Evolutionary conservation across 2,797 vertebrate genomes (phyloP).

Genomic region (Psittacula echo): DNA sequence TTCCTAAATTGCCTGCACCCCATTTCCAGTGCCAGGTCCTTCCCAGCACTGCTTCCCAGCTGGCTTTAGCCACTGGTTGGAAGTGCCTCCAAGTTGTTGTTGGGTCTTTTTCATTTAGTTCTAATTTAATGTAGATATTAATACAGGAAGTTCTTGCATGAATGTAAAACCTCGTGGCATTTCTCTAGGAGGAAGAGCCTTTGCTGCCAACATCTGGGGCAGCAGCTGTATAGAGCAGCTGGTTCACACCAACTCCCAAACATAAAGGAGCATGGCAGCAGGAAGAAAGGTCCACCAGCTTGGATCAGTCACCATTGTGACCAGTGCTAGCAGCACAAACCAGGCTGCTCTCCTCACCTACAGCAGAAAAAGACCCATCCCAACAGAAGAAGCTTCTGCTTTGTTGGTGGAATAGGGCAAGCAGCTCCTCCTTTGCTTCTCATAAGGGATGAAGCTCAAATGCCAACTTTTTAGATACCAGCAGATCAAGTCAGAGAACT

Average conservation of each 20-base stretch:
- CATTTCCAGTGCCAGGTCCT: neutral
- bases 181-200: neutral
- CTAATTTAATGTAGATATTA: neutral
- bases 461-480: neutral
- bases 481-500: neutral
- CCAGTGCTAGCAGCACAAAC: neutral
- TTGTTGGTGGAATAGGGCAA: neutral
- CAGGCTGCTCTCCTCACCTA: neutral
- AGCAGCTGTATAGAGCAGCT: constrained; percentile 12
- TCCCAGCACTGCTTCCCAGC: neutral
- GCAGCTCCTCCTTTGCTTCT: neutral
- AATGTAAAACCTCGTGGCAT: neutral
- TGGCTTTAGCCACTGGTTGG: neutral
- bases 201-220: constrained; percentile 6
- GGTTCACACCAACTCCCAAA: neutral
- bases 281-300: neutral
- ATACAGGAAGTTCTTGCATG: neutral
- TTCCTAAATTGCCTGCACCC: neutral
- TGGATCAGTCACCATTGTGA: neutral
- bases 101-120: rapidly evolving
- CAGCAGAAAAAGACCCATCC: neutral
- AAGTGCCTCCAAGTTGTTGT: neutral
- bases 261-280: neutral
- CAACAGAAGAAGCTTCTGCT: neutral
- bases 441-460: neutral